Evolutionary conservation across 1,140 invertebrate species (phyloP), one percentile per base, ranked within the genome.

Genomic region (Nautilus pompilius): DNA sequence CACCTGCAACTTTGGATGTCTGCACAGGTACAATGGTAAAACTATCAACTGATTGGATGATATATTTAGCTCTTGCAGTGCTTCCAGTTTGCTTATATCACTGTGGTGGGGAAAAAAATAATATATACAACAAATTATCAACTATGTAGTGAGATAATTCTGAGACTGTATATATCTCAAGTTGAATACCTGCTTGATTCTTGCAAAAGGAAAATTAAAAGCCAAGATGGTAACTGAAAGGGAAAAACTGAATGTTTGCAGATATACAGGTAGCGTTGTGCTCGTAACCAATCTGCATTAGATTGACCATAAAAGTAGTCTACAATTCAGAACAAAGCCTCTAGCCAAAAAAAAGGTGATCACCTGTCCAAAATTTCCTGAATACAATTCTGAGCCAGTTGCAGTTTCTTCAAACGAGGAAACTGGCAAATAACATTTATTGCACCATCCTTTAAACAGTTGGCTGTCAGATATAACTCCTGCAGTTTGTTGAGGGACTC

Each of bases 21-120:
- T 64, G 2, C 73, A 71, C 0, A 82, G 56, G 57, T 62, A 68
- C 8, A 61, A 56, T 6, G 82, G 82, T 13, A 83, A 58, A 56
- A 69, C 64, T n/a, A 70, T 63, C 20, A 83, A 63, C 20, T 71
- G 64, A 61, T 83, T 83, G 4, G 71, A 73, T 13, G 81, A 82
- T 8, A 82, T 65, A 61, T 83, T 83, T 28, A 83, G 55, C 53
- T 82, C 82, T 53, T 75, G 70, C 15, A 83, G 63, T 32, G 76
- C 66, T 53, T 80, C 77, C 28, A 82, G 63, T 60, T 75, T 78
- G 13, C 64, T 33, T 5, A 82, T 65, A 60, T 74, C 73, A 29
- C 81, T 83, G 65, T 20, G 72, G 66, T 29, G 54, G 51, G n/a
- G 58, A 5, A 57, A 15, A 62, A 54, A 56, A 22, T n/a, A n/a